Evolutionary conservation across 92 coral and sea anemone genomes (phyloP), one percentile per base, ranked within the genome.

Genomic region (Parazoanthus darwini): DNA sequence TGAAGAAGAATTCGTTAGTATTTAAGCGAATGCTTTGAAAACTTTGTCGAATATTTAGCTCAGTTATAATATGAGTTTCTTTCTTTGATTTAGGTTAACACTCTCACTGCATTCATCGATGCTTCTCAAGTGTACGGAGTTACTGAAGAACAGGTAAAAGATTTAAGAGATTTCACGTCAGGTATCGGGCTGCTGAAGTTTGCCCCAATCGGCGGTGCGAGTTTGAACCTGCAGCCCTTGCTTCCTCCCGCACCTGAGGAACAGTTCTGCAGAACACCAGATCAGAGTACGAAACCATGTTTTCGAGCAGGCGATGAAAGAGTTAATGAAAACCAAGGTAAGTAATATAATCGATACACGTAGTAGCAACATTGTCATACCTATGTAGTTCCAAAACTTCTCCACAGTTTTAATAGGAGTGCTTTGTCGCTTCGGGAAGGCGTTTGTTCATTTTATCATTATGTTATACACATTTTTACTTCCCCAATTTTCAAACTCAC

Each of bases 81-180:
- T 26, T 42, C 7, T 78, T 5, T 8, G 0, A 8, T 6, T 3
- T 79, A 79, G 82, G 36, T 79, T 10, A 91, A 91, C 89, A 76
- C 80, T 23, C 70, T 93, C 68, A 93, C 96, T 4, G 82, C 96
- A 72, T 92, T 65, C 51, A 81, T 93, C 76, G 96, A 93, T 70
- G 94, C 87, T 0, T 93, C 96, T 0, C 94, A 93, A 74, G 92
- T 93, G 5, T 93, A 93, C 54, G 96, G 96, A 67, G 81, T 90
- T 38, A 78, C 74, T 36, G 9, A 20, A 8, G 73, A 63, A 76
- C 50, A 71, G 15, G 89, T 86, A 0, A 58, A 85, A 9, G 77
- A 78, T 13, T 70, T 91, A 11, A 89, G 94, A 2, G 88, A 86
- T 80, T 29, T 80, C n/a, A 87, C 29, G 18, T 7, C 82, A 6